Evolutionary conservation across 2,888 invertebrate genomes (phyloP), one percentile per base, ranked within the genome.

Genomic region (Pinctada fucata): DNA sequence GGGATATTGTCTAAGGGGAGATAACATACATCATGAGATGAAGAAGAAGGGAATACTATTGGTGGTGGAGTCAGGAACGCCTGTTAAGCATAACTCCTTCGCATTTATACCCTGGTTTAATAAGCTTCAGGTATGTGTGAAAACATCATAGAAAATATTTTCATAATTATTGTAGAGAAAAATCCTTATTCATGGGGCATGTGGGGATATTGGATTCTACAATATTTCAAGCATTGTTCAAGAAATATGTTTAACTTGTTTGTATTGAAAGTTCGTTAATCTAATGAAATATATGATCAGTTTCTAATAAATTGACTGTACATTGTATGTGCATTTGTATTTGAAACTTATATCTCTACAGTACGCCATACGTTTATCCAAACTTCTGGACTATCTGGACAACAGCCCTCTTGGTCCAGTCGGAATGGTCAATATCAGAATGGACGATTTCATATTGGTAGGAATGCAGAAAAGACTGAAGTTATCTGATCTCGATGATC

Each of bases 1-100:
- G 5, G 90, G 90, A 4, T 90, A 86, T 79, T 90, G 90, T 85
- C 78, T 90, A 3, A 81, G 89, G 49, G 89, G 89, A 58, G 88
- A 88, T 45, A 83, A 83, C 3, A 84, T 88, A 48, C 81, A 87
- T 49, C 70, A 83, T 3, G 70, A 79, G 4, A 74, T 89, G 3
- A 79, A 76, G 4, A 86, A 87, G 78, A 89, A 89, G 74, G 90
- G 90, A 4, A 77, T 87, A 4, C 74, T 90, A 51, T 72, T 89
- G 51, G 82, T 89, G 6, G 87, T 87, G 47, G 89, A 89, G 75
- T 79, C 86, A 31, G 89, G 90, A 2, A 81, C 75, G 5, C 84
- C 86, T 3, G 67, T 88, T 3, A 79, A 82, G 16, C 69, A 70
- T 1, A 66, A 51, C 5, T 66, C 70, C 8, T 78, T 76, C 8